Base-by-base conservation (phyloP, 2,888 invertebrate genomes). In the Mimas tiliae region DNA sequence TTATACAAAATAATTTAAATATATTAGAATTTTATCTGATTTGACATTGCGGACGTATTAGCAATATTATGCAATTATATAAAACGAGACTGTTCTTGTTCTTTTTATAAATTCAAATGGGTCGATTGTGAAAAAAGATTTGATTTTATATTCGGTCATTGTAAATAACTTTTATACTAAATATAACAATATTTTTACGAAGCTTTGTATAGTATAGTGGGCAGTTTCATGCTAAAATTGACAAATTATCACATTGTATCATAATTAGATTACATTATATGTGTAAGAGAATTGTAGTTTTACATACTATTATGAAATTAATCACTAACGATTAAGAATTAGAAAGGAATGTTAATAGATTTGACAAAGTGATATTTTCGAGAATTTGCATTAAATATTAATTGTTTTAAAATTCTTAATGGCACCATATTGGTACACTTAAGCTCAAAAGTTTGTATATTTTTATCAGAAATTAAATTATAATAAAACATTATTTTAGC, bases 401-500 rank as follows among this genome's bases (percentile, higher is more conserved):
- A 38, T 58, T 42, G 8, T 34, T 53, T 53, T 53, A 3, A 19
- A 38, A 6, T 16, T 58, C 34, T 58, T 58, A 58, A 42, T 11
- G 19, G 42, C 12, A 42, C 58, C 58, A 6, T 58, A 42, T 58
- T 42, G 58, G 27, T 64, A 47, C 53, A 53, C 12, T n/a, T 38
- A 6, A 53, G 64, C 64, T 64, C 64, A 53, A 64, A 53, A 53
- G 12, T 53, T 64, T 64, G 33, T 64, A 53, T 42, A 52, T 64
- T 45, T 64, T 42, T 64, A 64, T 64, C 42, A 16, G n/a, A 52
- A 53, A 64, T 64, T 33, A 64, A 47, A 64, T 53, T 21, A 21
- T 52, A 53, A 52, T 52, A 64, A 64, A 52, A 42, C 42, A 55
- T 33, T 38, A 48, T 42, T 42, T 9, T 9, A 2, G 11, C 9